These are phyloP conservation scores for Varanus salvator DNA, from an alignment of 2,113 vertebrate species.

Conservation along the genomic window DNA sequence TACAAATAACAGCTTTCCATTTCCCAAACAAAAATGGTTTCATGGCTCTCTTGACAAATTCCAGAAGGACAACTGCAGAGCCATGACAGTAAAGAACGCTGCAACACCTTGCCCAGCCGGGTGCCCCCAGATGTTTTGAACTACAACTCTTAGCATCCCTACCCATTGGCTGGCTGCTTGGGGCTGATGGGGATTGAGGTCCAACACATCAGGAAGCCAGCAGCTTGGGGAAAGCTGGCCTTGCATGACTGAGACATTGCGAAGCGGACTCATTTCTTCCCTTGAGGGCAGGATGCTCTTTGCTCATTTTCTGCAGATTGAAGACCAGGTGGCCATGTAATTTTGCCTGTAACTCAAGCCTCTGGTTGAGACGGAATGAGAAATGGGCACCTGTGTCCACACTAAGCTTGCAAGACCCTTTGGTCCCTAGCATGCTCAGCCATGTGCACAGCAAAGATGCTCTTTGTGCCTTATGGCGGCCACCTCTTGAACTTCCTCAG, in stretches of 20 bases:
- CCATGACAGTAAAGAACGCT: slow-evolving; percentile 3
- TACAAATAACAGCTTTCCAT: slow-evolving; percentile 11
- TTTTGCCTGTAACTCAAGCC: too few species aligned
- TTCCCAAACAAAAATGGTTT: not conserved
- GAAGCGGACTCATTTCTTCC: not conserved
- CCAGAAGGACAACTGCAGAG: not conserved
- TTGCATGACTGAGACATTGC: not conserved
- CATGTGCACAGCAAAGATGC: not conserved
- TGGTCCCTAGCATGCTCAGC: not conserved
- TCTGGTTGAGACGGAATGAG: not conserved
- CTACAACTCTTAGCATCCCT: not conserved
- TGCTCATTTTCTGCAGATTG: not conserved
- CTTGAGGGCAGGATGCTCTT: not conserved
- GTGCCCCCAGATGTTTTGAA: not conserved
- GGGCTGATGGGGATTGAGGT: not conserved
- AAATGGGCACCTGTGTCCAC: not conserved
- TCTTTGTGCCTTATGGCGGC: not conserved
- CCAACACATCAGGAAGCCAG: not conserved
- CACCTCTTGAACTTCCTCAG: not conserved
- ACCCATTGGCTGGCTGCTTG: not conserved
- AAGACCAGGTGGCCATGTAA: not conserved
- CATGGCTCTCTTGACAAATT: not conserved
- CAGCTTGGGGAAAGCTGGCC: not conserved
- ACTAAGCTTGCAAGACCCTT: not conserved
- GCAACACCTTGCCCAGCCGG: not conserved